Evolutionary conservation across 2,888 invertebrate genomes (phyloP), one percentile per base, ranked within the genome.

Genomic region (Drosophila nigricruria): DNA sequence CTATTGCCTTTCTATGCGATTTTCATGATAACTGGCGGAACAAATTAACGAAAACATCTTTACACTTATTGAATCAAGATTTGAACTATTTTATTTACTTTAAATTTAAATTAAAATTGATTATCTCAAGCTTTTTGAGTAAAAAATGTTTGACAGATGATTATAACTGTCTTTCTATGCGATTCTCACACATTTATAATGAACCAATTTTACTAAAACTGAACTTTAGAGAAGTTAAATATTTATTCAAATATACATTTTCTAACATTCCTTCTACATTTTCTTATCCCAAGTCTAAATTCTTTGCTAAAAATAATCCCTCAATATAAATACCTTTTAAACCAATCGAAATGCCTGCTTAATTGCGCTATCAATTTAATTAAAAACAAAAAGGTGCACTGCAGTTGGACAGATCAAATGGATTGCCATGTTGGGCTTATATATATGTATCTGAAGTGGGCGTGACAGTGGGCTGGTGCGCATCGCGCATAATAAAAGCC

Each of bases 401-500:
- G 58, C 69, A 40, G 50, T 36, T 27, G 23, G 25, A 23, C 20
- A 8, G 45, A 32, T 68, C 32, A 57, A 57, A 66, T 47, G 36
- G 40, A 32, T 47, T 42, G 38, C 5, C 14, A 8, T 10, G 36
- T 5, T 14, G 40, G 12, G 30, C 30, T 18, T 6, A 30, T 20
- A 40, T n/a, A 27, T 34, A 12, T 43, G 23, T 25, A 32, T 36
- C 30, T 6, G 23, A n/a, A 16, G 36, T 42, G 54, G 53, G 61
- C 38, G 50, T 67, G 20, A 8, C 38, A 36, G 57, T 47, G 36
- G 59, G 30, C 52, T 50, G 54, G 47, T 63, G 70, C 45, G 62
- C 9, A 14, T 42, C 49, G 64, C 53, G 77, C 59, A 54, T 73
- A 63, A 67, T 68, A 73, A 77, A 73, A 69, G 34, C 63, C 61